Conservation (phyloP, 1,140 invertebrate species). For the Dufourea novaeangliae region DNA sequence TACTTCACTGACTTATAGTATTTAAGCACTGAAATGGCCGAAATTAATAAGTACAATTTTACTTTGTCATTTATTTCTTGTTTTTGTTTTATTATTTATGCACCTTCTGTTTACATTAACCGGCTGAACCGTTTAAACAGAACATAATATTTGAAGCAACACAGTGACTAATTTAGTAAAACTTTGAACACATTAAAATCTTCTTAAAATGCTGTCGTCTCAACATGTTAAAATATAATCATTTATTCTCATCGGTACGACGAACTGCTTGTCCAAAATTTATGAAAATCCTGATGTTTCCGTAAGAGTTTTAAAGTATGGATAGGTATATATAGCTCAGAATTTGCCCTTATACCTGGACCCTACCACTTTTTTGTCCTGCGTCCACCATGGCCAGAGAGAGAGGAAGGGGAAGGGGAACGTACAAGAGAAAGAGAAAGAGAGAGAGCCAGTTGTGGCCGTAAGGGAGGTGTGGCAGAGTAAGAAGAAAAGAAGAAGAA, state of each 20-base stretch:
- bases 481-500: constrained; percentile 43
- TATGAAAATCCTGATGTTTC: constrained; percentile 50
- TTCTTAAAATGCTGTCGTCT: background rate
- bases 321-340: constrained; percentile 52
- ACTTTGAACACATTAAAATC: background rate
- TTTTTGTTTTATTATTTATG: no score
- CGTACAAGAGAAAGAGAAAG: constrained; percentile 11
- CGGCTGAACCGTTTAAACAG: no score
- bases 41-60: no score
- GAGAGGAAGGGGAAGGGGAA: background rate
- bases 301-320: constrained; percentile 42
- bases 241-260: background rate
- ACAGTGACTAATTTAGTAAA: background rate
- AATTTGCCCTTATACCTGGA: constrained; percentile 71
- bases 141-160: no score
- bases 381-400: constrained; percentile 41
- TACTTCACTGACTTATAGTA: no score
- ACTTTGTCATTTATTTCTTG: no score
- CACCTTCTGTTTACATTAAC: no score
- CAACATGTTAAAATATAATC: background rate
- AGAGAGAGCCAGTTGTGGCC: constrained; percentile 31
- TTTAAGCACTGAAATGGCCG: no score
- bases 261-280: constrained; percentile 22
- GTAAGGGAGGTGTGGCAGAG: constrained; percentile 47
- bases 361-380: constrained; percentile 59